A percentile compares a stretch with the other conserved stretches of the same genome.
phyloP scores from a whole-genome alignment of 2,888 invertebrate genomes.

The Latrodectus elegans region DNA sequence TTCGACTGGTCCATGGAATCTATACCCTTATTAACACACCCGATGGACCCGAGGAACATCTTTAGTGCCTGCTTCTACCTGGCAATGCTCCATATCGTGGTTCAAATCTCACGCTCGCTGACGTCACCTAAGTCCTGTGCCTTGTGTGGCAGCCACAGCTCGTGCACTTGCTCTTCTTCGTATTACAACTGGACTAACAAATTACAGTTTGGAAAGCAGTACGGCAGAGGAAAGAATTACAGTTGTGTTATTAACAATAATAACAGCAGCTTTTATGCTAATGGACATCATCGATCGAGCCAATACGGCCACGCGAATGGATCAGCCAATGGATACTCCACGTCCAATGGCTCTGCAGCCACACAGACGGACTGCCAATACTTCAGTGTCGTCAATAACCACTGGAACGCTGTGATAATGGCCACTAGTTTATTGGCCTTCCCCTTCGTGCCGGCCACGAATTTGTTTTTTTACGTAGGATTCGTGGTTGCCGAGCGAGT shows the following conservation, averaged over 20 bases:
- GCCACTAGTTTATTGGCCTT: slow-evolving; percentile 84
- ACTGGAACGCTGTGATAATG: slow-evolving; percentile 80
- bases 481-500: slow-evolving; percentile 98
- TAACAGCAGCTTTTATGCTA: slow-evolving; percentile 7
- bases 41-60: slow-evolving; percentile 81
- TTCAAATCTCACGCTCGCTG: slow-evolving; percentile 45
- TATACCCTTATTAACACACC: slow-evolving; percentile 89
- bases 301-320: not conserved
- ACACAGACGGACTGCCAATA: slow-evolving; percentile 13
- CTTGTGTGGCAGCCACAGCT: slow-evolving; percentile 24
- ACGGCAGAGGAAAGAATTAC: slow-evolving; percentile 22
- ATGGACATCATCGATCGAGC: slow-evolving; percentile 15
- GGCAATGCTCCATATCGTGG: slow-evolving; percentile 72
- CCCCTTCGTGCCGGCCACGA: slow-evolving; percentile 96
- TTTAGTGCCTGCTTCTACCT: slow-evolving; percentile 85
- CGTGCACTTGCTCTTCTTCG: slow-evolving; percentile 28
- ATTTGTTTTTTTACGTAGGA: slow-evolving; percentile 97
- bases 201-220: slow-evolving; percentile 31
- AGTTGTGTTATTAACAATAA: slow-evolving; percentile 25
- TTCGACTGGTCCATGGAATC: slow-evolving; percentile 99
- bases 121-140: slow-evolving; percentile 27
- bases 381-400: slow-evolving; percentile 71
- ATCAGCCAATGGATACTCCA: slow-evolving; percentile 12
- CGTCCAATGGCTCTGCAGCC: not conserved
- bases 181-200: slow-evolving; percentile 38